A percentile compares a stretch with the other conserved stretches of the same genome.
These are phyloP conservation scores for Eupithecia subfuscata DNA, from an alignment of 2,888 invertebrate genomes.

Conservation along the genomic window DNA sequence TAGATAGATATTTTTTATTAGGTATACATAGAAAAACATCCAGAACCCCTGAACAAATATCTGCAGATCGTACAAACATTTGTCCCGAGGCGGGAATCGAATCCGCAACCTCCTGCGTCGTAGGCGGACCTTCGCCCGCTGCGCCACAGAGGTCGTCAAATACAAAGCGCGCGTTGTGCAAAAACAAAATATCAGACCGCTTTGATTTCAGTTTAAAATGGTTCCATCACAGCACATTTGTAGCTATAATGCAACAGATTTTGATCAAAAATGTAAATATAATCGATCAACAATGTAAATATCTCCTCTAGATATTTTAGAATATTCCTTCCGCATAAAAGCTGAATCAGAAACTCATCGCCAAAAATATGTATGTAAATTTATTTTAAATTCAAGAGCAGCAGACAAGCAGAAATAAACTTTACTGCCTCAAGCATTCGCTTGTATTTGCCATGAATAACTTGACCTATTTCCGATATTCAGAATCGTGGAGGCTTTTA, in stretches of 20 bases:
- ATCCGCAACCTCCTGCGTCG: too few species aligned
- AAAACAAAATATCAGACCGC: too few species aligned
- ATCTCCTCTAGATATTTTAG: background rate
- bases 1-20: too few species aligned
- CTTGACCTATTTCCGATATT: conserved; percentile 26
- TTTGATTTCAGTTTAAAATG: too few species aligned
- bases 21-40: too few species aligned
- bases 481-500: conserved; percentile 13
- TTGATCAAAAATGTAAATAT: background rate
- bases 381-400: conserved; percentile 1
- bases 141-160: too few species aligned
- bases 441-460: conserved; percentile 19
- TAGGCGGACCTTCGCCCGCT: too few species aligned
- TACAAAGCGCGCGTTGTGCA: too few species aligned
- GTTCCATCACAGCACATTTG: conserved; percentile 33
- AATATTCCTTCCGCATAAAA: background rate
- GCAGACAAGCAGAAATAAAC: conserved; percentile 18
- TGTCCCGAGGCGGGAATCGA: too few species aligned
- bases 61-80: too few species aligned
- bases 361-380: conserved; percentile 1
- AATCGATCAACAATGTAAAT: background rate
- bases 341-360: background rate
- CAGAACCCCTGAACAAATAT: too few species aligned
- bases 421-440: conserved; percentile 11
- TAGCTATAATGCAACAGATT: background rate